Conservation (phyloP, 2,113 vertebrate species). For the Raphicerus campestris region DNA sequence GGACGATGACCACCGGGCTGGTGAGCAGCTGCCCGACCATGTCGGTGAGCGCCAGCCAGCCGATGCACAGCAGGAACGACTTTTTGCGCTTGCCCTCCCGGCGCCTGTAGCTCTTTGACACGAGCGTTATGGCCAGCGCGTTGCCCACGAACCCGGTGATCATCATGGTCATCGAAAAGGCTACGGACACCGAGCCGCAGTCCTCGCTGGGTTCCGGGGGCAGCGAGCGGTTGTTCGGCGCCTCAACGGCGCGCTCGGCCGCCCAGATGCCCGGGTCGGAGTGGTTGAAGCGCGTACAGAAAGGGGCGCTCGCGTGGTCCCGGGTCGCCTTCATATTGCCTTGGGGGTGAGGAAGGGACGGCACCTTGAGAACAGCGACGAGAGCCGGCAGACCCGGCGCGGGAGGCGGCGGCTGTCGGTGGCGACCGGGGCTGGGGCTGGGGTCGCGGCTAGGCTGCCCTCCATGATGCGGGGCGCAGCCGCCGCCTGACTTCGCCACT, state of each 20-base stretch:
- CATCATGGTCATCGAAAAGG: conserved; percentile 94
- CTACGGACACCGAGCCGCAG: conserved; percentile 87
- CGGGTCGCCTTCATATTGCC: conserved; percentile 50
- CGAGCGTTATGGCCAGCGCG: conserved; percentile 90
- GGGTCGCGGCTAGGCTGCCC: not conserved
- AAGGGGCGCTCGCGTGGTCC: conserved; percentile 42
- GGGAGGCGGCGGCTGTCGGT: not conserved
- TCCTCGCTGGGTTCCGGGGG: conserved; percentile 51
- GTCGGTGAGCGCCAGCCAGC: conserved; percentile 92
- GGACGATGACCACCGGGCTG: conserved; percentile 93
- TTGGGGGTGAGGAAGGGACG: not conserved
- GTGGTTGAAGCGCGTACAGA: conserved; percentile 56
- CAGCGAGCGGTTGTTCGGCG: conserved; percentile 65
- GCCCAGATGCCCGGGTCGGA: conserved; percentile 69
- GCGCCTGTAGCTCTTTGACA: conserved; percentile 87
- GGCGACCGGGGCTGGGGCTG: not conserved
- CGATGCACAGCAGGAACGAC: conserved; percentile 95
- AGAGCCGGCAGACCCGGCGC: not conserved
- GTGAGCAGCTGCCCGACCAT: conserved; percentile 93
- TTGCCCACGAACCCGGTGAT: conserved; percentile 93
- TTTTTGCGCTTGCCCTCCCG: conserved; percentile 88
- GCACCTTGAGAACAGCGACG: not conserved
- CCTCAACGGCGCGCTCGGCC: conserved; percentile 41
- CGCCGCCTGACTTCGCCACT: not conserved
- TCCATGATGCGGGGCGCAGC: conserved; percentile 58